phyloP scores from a whole-genome alignment of 2,888 invertebrate species.

The Brachyptera putata region DNA sequence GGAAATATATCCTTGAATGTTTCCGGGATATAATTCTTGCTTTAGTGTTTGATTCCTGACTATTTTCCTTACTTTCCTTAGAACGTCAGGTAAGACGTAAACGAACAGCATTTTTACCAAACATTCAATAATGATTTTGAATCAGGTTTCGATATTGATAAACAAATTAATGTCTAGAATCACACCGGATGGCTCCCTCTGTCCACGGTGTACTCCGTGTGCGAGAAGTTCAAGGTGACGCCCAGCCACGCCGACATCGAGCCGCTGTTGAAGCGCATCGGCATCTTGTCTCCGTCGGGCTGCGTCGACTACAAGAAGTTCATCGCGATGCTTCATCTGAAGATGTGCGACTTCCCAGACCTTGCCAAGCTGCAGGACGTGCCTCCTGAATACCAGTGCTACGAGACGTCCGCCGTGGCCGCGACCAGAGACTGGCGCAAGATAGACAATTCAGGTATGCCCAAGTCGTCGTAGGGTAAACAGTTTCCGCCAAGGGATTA shows the following conservation, averaged over 20 bases:
- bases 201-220: conserved; percentile 29
- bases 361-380: conserved; percentile 29
- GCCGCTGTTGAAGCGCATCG: conserved; percentile 32
- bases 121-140: too few species aligned
- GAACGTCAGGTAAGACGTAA: too few species aligned
- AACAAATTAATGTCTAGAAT: too few species aligned
- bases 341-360: conserved; percentile 32
- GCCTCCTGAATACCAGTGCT: conserved; percentile 8
- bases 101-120: too few species aligned
- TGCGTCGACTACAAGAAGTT: conserved; percentile 33
- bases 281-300: conserved; percentile 27
- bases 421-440: background rate
- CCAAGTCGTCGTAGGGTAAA: too few species aligned
- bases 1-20: too few species aligned
- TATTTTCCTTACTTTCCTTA: too few species aligned
- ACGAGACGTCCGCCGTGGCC: conserved; percentile 14
- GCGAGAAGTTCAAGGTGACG: conserved; percentile 21
- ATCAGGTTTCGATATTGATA: too few species aligned
- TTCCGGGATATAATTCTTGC: too few species aligned
- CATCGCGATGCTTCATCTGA: conserved; percentile 36
- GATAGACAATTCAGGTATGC: background rate
- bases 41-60: too few species aligned
- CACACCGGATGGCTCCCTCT: conserved; percentile 24
- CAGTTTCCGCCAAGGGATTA: too few species aligned
- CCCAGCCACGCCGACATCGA: conserved; percentile 10